These are phyloP conservation scores for Embidobia sp. DNA, from an alignment of 2,888 invertebrate species.

Conservation along the genomic window DNA sequence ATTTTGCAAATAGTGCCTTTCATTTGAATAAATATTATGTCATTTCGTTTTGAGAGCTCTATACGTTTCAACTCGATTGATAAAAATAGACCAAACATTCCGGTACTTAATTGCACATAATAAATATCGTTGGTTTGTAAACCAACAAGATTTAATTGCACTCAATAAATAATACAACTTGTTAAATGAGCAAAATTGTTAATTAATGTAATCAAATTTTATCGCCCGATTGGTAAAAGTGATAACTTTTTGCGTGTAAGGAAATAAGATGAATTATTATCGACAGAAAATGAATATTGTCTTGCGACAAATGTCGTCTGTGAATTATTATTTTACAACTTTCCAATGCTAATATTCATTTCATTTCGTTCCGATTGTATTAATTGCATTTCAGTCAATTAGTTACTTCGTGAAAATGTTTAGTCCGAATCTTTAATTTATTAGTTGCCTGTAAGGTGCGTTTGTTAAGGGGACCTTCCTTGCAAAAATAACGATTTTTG, in stretches of 20 bases:
- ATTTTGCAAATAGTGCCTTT: no score
- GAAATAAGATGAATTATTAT: background rate
- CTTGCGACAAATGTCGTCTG: no score
- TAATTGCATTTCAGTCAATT: no score
- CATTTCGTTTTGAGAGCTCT: conserved; percentile 15
- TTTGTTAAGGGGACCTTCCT: no score
- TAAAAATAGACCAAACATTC: conserved; percentile 24
- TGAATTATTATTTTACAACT: no score
- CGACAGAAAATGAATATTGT: no score
- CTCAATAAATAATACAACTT: conserved; percentile 17
- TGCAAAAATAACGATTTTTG: no score
- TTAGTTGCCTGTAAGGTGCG: no score
- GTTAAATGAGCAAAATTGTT: conserved; percentile 16
- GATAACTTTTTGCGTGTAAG: background rate
- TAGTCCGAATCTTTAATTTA: no score
- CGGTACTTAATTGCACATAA: conserved; percentile 26
- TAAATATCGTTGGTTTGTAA: conserved; percentile 19
- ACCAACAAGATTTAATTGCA: conserved; percentile 15
- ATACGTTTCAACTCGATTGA: background rate
- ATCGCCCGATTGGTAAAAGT: background rate
- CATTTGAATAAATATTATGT: conserved; percentile 31
- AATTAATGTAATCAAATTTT: conserved; percentile 20
- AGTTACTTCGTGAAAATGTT: no score
- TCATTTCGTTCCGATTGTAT: no score
- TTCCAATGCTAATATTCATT: no score